Base-by-base conservation (phyloP, 2,797 vertebrate species). In the Odontamblyopus lacepedii region DNA sequence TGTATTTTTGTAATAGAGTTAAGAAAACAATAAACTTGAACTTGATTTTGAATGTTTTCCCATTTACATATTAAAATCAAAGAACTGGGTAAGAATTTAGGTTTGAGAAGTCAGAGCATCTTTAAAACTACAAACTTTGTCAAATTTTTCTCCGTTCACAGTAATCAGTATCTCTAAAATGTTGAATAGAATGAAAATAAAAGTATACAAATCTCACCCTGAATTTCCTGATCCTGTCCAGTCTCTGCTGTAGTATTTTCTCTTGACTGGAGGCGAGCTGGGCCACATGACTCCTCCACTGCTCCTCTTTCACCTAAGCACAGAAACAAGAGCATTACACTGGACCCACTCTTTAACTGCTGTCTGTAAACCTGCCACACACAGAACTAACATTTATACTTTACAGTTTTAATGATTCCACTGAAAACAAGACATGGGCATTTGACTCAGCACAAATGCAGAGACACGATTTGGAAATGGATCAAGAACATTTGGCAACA, bases 211-310 rank as follows among this genome's bases (percentile, higher is more conserved):
- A 59, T 63, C 86, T 90, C 78, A 94, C 94, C 88, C 92, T 92
- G 81, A 94, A 95, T 70, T 73, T 86, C 68, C 75, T 80, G 56
- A 95, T 90, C 77, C 93, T 85, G 50, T 75, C 72, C 71, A 89
- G 84, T 82, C 90, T 82, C 26, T 90, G 89, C 63, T 70, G 78
- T 26, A 93, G 75, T 7, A 60, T 56, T 65, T 72, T 90, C 75
- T 93, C 84, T 48, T 89, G 89, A 56, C 63, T 89, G 67, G 88
- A 85, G 9, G 88, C 83, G 71, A 91, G 69, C 30, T 84, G 78
- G 32, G 83, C 84, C 27, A 93, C 79, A 60, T 86, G 93, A 62
- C 55, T 81, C 56, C 59, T 73, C 94, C 94, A 94, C 85, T 84
- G 85, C 78, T 85, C 77, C 67, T 93, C 88, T 69, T 89, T 92